Evolutionary conservation across 2,113 vertebrate species (phyloP).

Genomic region (Thomomys bottae): DNA sequence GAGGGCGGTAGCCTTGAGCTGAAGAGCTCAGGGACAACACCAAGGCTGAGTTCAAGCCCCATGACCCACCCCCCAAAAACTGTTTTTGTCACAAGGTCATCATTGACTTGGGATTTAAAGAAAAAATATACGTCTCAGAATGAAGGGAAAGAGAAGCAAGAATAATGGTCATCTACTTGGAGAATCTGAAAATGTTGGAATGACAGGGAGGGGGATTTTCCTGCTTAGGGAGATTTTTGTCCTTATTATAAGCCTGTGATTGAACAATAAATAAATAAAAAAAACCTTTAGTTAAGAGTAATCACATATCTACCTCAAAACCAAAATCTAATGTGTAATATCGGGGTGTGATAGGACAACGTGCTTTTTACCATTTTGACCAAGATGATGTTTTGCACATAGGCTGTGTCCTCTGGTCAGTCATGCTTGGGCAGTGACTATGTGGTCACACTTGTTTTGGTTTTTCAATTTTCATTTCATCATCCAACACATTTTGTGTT

Average conservation of each 20-base stretch:
- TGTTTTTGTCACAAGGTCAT: not conserved
- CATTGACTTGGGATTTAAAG: not conserved
- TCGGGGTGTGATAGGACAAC: not conserved
- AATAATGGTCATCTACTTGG: not conserved
- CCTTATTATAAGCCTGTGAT: not conserved
- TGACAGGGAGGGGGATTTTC: not conserved
- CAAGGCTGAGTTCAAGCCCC: too few relatives aligned
- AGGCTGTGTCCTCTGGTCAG: not conserved
- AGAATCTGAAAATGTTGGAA: not conserved
- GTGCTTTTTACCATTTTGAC: not conserved
- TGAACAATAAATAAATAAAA: not conserved
- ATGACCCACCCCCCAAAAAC: too few relatives aligned
- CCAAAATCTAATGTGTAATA: not conserved
- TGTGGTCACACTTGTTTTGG: not conserved
- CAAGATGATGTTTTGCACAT: not conserved
- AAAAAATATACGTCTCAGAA: slow-evolving; percentile 31
- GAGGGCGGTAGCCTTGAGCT: too few relatives aligned
- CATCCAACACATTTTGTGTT: not conserved
- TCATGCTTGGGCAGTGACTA: not conserved
- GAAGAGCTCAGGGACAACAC: too few relatives aligned
- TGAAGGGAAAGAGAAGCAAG: not conserved
- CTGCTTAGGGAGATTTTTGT: not conserved
- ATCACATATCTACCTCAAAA: not conserved
- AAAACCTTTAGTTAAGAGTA: not conserved
- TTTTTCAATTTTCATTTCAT: not conserved